Base-by-base conservation (phyloP, 2,888 invertebrate genomes). In the Polyommatus iphigenia region DNA sequence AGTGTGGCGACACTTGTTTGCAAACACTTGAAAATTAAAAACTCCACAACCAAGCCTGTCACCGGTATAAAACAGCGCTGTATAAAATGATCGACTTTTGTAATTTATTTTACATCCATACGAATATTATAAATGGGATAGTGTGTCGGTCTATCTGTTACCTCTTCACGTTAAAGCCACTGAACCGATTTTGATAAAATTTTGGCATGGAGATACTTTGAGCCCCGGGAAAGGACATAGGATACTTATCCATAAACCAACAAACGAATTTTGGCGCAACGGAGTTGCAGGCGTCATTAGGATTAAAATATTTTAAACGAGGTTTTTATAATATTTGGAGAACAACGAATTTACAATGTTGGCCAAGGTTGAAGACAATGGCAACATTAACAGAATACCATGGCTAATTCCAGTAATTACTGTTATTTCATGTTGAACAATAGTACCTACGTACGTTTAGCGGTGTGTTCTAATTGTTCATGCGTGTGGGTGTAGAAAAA, bases 311-410 rank as follows among this genome's bases (percentile, higher is more conserved):
- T 67, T 67, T 15, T 29, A 62, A 62, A 10, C 20, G 1, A 62
- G 57, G 3, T 8, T 59, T 62, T 62, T 24, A 24, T 24, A 62
- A 24, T 10, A 13, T 62, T 67, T 67, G 67, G 29, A 29, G 18
- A 67, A 29, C 29, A 67, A 32, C 13, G 29, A 50, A 75, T 50
- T 50, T 3, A 50, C 29, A 54, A 54, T 54, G 75, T 75, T 46
- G 76, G 76, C 57, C 76, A 77, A 77, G 76, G 76, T 36, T 41
- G 24, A 67, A 77, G 18, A 77, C 77, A 77, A 77, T 77, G 77
- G 77, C 77, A 62, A 77, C 77, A 77, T 67, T 67, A 77, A 67
- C 36, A 20, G 29, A 75, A 75, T 75, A 75, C 54, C 75, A 75
- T 75, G 75, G 29, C 75, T 29, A 75, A 75, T 54, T 50, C 54